phyloP scores from a whole-genome alignment of 2,797 vertebrate species.

The Acanthornis magna region DNA sequence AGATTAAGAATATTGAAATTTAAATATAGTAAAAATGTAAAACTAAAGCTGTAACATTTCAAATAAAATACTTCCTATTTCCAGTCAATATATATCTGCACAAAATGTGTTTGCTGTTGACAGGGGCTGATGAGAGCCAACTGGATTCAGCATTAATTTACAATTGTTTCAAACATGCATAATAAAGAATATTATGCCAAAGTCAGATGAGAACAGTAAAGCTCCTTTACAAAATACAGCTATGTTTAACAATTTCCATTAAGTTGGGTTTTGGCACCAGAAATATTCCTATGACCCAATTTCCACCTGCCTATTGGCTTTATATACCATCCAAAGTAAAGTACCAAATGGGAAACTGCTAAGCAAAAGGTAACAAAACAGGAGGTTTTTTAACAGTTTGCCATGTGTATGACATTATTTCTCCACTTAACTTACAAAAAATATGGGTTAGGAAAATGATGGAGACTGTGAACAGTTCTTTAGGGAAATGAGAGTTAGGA shows the following conservation, averaged over 20 bases:
- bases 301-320: conserved; percentile 45
- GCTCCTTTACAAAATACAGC: conserved; percentile 23
- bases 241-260: conserved; percentile 36
- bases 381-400: neutral
- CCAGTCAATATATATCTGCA: neutral
- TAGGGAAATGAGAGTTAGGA: neutral
- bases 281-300: conserved; percentile 40
- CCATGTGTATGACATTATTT: neutral
- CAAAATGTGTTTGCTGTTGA: neutral
- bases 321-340: conserved; percentile 1
- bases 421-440: neutral
- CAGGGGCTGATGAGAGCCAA: neutral
- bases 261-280: conserved; percentile 27
- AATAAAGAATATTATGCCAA: neutral
- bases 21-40: neutral
- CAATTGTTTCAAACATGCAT: conserved; percentile 16
- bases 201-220: conserved; percentile 37
- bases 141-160: neutral
- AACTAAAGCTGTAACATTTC: neutral
- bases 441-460: neutral
- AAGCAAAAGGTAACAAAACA: conserved; percentile 1
- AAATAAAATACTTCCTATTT: conserved; percentile 13
- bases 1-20: neutral
- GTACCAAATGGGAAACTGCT: conserved; percentile 2
- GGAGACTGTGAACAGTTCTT: neutral